Evolutionary conservation across 2,797 vertebrate species (phyloP).

Genomic region (Spheniscus humboldti): DNA sequence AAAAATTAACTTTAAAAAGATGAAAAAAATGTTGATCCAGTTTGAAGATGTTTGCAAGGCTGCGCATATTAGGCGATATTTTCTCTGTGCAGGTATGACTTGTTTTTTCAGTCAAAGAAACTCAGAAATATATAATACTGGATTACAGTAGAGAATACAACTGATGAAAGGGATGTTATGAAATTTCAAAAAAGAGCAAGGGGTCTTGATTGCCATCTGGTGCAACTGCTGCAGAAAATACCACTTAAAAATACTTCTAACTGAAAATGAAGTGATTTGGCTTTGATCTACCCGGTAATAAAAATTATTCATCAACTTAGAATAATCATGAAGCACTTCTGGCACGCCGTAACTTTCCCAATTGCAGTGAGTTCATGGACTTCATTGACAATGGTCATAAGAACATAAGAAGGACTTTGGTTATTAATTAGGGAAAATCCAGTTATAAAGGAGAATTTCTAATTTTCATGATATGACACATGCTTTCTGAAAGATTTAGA

Average conservation of each 20-base stretch:
- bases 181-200: neutral
- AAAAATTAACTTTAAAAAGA: neutral
- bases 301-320: neutral
- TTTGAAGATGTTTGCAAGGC: neutral
- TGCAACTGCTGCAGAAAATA: neutral
- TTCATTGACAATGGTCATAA: neutral
- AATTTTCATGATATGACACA: neutral
- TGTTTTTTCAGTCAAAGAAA: neutral
- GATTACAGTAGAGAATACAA: neutral
- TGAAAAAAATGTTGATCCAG: neutral
- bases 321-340: neutral
- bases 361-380: neutral
- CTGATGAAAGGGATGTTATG: neutral
- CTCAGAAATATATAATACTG: neutral
- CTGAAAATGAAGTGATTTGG: neutral
- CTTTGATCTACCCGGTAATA: neutral
- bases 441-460: neutral
- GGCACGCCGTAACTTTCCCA: neutral
- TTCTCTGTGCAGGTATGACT: neutral
- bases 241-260: neutral
- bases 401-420: neutral
- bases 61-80: fast-evolving
- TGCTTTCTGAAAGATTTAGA: neutral
- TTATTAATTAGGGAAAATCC: neutral
- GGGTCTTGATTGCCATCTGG: neutral